These are phyloP conservation scores for Halocynthia roretzi DNA, from an alignment of 23 tunicate genomes.

Conservation along the genomic window DNA sequence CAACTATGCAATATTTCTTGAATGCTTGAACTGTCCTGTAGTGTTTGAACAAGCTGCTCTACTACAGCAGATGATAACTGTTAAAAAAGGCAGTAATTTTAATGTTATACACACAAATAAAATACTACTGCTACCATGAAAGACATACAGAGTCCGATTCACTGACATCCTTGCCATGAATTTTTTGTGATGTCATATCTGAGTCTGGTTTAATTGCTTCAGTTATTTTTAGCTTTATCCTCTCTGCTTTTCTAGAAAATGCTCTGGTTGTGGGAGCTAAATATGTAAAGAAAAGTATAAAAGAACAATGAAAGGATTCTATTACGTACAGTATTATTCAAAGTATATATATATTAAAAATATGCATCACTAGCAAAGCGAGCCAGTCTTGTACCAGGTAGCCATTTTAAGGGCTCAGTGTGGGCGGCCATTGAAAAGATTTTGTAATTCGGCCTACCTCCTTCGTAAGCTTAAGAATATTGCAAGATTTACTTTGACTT, in stretches of 20 bases:
- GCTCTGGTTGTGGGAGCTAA: neutral
- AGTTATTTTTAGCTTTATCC: neutral
- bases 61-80: neutral
- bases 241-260: neutral
- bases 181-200: neutral
- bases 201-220: neutral
- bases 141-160: neutral
- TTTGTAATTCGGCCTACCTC: no score
- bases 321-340: neutral
- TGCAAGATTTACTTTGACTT: no score
- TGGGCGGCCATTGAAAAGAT: no score
- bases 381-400: no score
- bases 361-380: no score
- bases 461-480: no score
- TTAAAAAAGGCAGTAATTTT: neutral
- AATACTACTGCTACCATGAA: neutral
- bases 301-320: neutral
- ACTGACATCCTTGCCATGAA: conserved; percentile 6
- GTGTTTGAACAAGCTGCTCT: conserved; percentile 1
- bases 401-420: no score
- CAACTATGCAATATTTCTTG: conserved; percentile 1
- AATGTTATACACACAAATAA: neutral
- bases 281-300: neutral
- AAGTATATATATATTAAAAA: neutral
- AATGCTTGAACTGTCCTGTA: neutral